These are phyloP conservation scores for Equus przewalskii DNA, from an alignment of 2,113 vertebrate genomes.

Conservation along the genomic window DNA sequence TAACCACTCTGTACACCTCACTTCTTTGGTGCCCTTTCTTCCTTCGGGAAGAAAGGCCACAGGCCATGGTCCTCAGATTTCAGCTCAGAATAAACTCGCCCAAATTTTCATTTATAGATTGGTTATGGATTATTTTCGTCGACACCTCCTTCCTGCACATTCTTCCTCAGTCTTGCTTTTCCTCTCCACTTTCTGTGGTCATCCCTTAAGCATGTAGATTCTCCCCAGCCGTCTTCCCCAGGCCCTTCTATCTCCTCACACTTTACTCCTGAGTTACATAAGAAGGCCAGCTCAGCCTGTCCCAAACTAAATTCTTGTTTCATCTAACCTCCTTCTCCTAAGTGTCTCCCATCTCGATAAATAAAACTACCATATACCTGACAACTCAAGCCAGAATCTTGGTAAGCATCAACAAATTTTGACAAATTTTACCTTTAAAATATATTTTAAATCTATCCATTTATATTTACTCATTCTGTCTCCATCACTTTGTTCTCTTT, in stretches of 20 bases:
- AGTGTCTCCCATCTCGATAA: neutral
- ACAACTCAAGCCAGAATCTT: neutral
- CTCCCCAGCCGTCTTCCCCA: neutral
- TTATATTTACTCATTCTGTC: neutral
- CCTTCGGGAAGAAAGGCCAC: too few relatives aligned
- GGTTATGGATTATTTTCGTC: too few relatives aligned
- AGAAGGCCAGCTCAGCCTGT: neutral
- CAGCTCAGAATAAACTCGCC: too few relatives aligned
- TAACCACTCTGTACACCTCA: too few relatives aligned
- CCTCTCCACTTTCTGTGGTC: neutral
- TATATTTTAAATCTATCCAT: neutral
- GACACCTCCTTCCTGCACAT: neutral
- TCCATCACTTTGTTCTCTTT: neutral
- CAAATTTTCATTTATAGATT: too few relatives aligned
- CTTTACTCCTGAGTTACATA: neutral
- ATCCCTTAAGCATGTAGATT: neutral
- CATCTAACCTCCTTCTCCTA: neutral
- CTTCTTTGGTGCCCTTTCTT: too few relatives aligned
- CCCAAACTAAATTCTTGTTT: neutral
- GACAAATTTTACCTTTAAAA: neutral
- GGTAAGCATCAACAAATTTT: neutral
- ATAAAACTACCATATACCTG: neutral
- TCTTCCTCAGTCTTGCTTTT: conserved; percentile 17
- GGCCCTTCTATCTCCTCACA: neutral
- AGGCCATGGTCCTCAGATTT: too few relatives aligned